Percentiles rank a stretch among this genome's conserved stretches.
These are phyloP conservation scores for Chaetodon trifasciatus DNA, from an alignment of 2,797 vertebrate genomes.

Conservation along the genomic window DNA sequence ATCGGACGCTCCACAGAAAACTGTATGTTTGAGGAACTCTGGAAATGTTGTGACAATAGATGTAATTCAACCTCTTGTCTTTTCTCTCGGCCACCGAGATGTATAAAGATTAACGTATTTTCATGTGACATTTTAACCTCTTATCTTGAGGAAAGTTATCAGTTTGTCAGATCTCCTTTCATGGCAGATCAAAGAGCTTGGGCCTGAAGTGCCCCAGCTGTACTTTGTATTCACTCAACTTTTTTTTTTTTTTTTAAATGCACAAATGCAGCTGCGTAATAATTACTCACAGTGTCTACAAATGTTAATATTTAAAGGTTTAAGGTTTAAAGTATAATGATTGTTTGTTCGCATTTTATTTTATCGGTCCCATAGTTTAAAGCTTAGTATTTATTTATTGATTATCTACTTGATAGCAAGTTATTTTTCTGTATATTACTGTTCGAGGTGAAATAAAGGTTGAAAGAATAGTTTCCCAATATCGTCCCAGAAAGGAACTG, in stretches of 20 bases:
- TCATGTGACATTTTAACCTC: slow-evolving; percentile 45
- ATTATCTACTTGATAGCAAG: too few species aligned
- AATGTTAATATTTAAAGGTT: neutral
- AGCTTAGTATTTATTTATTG: too few species aligned
- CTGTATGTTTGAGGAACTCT: neutral
- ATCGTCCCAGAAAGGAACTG: neutral
- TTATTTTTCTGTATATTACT: too few species aligned
- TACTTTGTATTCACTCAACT: slow-evolving; percentile 51
- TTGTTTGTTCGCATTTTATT: neutral
- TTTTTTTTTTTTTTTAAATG: neutral
- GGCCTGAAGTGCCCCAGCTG: slow-evolving; percentile 38
- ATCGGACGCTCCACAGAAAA: neutral
- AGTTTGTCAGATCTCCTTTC: slow-evolving; percentile 53
- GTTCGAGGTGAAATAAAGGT: too few species aligned
- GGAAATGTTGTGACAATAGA: slow-evolving; percentile 15
- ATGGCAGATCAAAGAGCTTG: slow-evolving; percentile 53
- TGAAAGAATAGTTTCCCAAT: neutral
- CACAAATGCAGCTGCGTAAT: slow-evolving; percentile 19
- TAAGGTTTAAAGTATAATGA: neutral
- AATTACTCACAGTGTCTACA: slow-evolving; percentile 9
- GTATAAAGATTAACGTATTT: slow-evolving; percentile 40
- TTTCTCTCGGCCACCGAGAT: slow-evolving; percentile 15
- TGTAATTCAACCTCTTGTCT: slow-evolving; percentile 17
- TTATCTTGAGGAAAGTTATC: slow-evolving; percentile 52
- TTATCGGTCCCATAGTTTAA: neutral